These are phyloP conservation scores for Mungos mungo DNA, from an alignment of 2,113 vertebrate species.

Conservation along the genomic window DNA sequence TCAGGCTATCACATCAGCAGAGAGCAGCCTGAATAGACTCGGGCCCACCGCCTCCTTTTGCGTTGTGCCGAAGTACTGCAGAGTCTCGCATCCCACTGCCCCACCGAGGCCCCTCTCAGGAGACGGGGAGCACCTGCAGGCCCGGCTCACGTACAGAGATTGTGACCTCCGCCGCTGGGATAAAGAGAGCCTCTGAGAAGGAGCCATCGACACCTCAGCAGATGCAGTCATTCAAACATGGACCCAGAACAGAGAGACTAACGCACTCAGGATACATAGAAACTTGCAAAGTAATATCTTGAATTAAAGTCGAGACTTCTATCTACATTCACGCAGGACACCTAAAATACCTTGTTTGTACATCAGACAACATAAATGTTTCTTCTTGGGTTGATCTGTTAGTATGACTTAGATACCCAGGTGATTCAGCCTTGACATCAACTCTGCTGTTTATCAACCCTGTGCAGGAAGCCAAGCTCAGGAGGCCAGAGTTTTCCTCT, in stretches of 20 bases:
- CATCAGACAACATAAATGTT: neutral
- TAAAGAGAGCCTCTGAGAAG: neutral
- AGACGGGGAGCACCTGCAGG: neutral
- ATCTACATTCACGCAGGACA: neutral
- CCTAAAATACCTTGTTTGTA: neutral
- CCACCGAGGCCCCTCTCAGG: neutral
- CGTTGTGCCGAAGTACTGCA: neutral
- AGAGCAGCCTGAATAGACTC: neutral
- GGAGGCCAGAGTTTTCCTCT: neutral
- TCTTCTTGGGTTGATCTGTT: neutral
- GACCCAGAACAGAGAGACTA: neutral
- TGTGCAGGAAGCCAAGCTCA: too few species aligned
- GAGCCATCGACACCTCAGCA: neutral
- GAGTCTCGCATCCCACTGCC: neutral
- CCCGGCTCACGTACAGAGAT: neutral
- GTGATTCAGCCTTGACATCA: neutral
- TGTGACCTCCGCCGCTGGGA: neutral
- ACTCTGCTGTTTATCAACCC: neutral
- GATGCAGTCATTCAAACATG: neutral
- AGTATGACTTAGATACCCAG: neutral
- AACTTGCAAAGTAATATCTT: neutral
- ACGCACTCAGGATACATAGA: neutral
- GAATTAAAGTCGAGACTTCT: neutral
- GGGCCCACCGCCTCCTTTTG: neutral
- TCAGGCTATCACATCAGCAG: neutral